These are phyloP conservation scores for Semnornis frantzii DNA, from an alignment of 2,113 vertebrate genomes.

Conservation along the genomic window DNA sequence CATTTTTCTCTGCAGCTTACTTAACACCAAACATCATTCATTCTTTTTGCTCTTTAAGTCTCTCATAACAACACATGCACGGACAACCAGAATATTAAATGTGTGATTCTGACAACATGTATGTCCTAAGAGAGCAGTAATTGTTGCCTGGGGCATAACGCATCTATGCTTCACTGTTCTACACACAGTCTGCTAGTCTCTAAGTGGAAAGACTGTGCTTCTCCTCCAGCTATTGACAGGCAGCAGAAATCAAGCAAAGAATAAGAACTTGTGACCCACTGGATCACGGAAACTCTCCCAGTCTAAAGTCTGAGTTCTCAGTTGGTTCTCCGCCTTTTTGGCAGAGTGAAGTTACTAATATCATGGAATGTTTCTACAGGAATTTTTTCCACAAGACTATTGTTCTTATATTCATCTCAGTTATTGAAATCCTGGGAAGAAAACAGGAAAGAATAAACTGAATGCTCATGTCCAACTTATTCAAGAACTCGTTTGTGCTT, in stretches of 20 bases:
- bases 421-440: conserved; percentile 29
- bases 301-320: conserved; percentile 9
- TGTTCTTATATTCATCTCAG: not conserved
- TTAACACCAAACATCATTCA: conserved; percentile 20
- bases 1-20: not conserved
- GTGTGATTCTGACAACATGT: not conserved
- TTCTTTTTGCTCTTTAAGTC: not conserved
- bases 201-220: conserved; percentile 35
- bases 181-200: not conserved
- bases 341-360: conserved; percentile 4
- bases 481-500: not conserved
- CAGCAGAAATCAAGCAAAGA: conserved; percentile 75
- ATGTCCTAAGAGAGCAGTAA: not conserved
- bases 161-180: not conserved
- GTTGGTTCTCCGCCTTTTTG: conserved; percentile 17
- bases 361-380: not conserved
- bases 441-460: not conserved
- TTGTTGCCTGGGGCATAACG: not conserved
- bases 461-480: not conserved
- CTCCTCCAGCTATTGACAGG: conserved; percentile 61
- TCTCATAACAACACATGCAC: not conserved
- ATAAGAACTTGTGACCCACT: conserved; percentile 67
- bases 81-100: not conserved
- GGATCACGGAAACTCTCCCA: conserved; percentile 71
- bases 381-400: not conserved